These are phyloP conservation scores for Mystacornis crossleyi DNA, from an alignment of 2,113 vertebrate genomes.

Conservation along the genomic window DNA sequence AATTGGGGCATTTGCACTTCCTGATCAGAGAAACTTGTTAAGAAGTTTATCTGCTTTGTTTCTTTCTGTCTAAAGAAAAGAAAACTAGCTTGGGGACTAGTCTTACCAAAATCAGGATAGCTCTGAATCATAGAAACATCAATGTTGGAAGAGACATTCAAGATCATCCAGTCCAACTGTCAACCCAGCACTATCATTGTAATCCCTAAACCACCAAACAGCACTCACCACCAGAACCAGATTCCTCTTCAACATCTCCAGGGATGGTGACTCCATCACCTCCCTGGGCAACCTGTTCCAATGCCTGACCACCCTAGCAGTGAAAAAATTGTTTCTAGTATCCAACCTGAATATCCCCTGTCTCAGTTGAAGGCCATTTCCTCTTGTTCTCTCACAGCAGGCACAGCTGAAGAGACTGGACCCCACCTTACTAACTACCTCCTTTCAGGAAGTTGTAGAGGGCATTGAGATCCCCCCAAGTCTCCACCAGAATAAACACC, in stretches of 20 bases:
- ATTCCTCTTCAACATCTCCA: neutral
- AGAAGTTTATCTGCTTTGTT: neutral
- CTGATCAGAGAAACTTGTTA: neutral
- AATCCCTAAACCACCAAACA: neutral
- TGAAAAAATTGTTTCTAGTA: neutral
- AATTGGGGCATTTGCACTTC: neutral
- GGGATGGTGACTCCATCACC: neutral
- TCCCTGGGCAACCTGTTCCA: neutral
- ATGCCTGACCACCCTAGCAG: neutral
- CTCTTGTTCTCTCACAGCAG: neutral
- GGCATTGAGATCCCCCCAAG: fast-evolving
- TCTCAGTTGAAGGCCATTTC: neutral
- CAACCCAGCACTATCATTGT: neutral
- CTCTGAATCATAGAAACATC: neutral
- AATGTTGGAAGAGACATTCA: neutral
- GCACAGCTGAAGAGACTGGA: neutral
- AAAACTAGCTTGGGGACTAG: neutral
- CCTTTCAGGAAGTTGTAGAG: too few species aligned
- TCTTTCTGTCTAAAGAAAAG: neutral
- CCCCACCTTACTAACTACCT: neutral
- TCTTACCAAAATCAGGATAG: neutral
- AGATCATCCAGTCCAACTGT: neutral
- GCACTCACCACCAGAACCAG: neutral
- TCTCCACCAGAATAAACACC: neutral
- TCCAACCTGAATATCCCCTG: neutral